Evolutionary conservation across 2,888 invertebrate species (phyloP).

Genomic region (Phortica magna): DNA sequence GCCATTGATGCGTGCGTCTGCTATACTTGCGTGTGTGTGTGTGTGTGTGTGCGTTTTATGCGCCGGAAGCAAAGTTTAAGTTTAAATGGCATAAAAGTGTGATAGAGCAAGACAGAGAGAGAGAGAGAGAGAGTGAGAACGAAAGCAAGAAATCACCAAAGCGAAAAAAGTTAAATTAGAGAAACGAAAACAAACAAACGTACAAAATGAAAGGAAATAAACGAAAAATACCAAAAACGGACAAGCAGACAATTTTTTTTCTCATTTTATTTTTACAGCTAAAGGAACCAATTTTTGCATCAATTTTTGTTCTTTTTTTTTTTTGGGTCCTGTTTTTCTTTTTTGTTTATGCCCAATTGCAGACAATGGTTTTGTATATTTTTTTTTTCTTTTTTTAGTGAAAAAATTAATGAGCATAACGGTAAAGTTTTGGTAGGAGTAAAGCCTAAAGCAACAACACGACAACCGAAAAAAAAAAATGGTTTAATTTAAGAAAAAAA

Average conservation of each 20-base stretch:
- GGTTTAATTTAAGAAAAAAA: conserved; percentile 25
- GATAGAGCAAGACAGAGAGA: too few relatives aligned
- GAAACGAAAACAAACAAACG: conserved; percentile 7
- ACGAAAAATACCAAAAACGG: conserved; percentile 32
- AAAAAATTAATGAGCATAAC: conserved; percentile 72
- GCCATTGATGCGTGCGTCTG: background rate
- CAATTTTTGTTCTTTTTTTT: conserved; percentile 27
- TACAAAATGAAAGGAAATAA: conserved; percentile 33
- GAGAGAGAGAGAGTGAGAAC: too few relatives aligned
- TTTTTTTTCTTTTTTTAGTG: conserved; percentile 24
- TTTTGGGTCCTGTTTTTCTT: conserved; percentile 27
- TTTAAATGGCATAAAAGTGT: background rate
- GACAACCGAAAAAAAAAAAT: conserved; percentile 34
- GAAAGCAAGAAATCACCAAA: background rate
- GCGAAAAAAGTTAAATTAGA: conserved; percentile 28
- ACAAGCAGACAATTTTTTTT: conserved; percentile 5
- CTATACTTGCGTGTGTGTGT: background rate
- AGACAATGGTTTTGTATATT: conserved; percentile 18
- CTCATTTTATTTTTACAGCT: background rate
- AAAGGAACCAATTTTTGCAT: too few relatives aligned
- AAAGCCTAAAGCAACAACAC: conserved; percentile 29
- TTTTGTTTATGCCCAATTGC: conserved; percentile 6
- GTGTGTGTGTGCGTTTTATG: conserved; percentile 52
- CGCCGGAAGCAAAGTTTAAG: conserved; percentile 67
- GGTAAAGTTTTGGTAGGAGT: conserved; percentile 51